These are phyloP conservation scores for Myiopsitta monachus DNA, from an alignment of 2,113 vertebrate genomes.

Conservation along the genomic window DNA sequence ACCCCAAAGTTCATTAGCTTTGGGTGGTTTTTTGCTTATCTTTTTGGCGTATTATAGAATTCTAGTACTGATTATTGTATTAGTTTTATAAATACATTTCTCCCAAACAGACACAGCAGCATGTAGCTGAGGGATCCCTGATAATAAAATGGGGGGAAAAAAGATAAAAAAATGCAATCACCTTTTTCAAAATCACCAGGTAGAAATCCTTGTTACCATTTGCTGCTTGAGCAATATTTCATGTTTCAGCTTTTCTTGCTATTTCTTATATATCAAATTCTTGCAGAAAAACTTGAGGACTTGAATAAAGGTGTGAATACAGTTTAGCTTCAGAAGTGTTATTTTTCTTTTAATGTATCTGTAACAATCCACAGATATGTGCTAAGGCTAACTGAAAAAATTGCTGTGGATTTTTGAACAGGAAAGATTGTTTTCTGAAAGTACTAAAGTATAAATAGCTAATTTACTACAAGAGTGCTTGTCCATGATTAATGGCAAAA, in stretches of 20 bases:
- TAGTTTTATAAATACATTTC: background rate
- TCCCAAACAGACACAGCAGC: background rate
- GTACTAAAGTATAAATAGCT: background rate
- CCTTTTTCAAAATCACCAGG: background rate
- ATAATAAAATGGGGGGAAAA: background rate
- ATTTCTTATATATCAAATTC: background rate
- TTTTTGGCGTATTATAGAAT: background rate
- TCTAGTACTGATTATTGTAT: background rate
- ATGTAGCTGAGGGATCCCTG: background rate
- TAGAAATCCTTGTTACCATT: constrained; percentile 26
- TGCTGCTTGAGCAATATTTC: background rate
- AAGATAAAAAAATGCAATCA: background rate
- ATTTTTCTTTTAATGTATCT: background rate
- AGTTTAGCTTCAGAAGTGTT: constrained; percentile 2
- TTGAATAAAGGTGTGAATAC: background rate
- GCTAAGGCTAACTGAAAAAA: constrained; percentile 26
- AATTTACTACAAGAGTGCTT: background rate
- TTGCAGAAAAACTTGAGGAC: background rate
- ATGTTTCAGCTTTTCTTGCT: constrained; percentile 5
- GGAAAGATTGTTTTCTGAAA: background rate
- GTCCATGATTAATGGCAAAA: background rate
- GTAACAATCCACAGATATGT: background rate
- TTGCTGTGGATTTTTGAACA: background rate
- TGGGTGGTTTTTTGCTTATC: background rate
- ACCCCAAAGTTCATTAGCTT: background rate